Evolutionary conservation across 2,797 vertebrate species (phyloP), one percentile per base, ranked within the genome.

Genomic region (Rhinogobio ventralis): DNA sequence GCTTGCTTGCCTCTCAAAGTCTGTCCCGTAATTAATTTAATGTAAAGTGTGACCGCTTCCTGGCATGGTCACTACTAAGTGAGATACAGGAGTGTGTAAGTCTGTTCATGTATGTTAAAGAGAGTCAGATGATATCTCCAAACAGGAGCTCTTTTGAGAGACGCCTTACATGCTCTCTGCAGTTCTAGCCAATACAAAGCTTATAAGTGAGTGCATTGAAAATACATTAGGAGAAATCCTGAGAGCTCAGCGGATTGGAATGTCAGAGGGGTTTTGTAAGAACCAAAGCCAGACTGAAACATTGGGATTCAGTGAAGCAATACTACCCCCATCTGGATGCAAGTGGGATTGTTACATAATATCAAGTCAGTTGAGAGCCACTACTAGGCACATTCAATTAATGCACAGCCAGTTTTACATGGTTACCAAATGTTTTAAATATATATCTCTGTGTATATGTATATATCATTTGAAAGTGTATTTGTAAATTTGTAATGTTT

Each of bases 201-300:
- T 85, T 82, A 86, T 87, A 89, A 91, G 85, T 86, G 84, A 90
- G 89, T 88, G 88, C 87, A 91, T 81, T 94, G 91, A 90, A 92
- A 94, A 94, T 91, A 72, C 88, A 92, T 93, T 91, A 92, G 90
- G 87, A 87, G 82, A 79, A 68, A 88, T 90, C 57, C 72, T 66
- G 82, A 86, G 84, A 84, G 85, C 85, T 94, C 90, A 91, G 79
- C 74, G 66, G 85, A 90, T 83, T 76, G 89, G 85, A 91, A 90
- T 91, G 90, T 90, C 85, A 73, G 39, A 62, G 51, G 77, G 84
- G 45, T 25, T 90, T 86, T 86, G 69, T 73, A 42, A 74, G 39
- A 39, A 25, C n/a, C 60, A 33, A 80, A 25, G 9, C 42, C 51
- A 53, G 30, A 0, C 17, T 39, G 88, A 87, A 45, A 72, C 53